These are phyloP conservation scores for Cygnus olor DNA, from an alignment of 2,797 vertebrate genomes.

Conservation along the genomic window DNA sequence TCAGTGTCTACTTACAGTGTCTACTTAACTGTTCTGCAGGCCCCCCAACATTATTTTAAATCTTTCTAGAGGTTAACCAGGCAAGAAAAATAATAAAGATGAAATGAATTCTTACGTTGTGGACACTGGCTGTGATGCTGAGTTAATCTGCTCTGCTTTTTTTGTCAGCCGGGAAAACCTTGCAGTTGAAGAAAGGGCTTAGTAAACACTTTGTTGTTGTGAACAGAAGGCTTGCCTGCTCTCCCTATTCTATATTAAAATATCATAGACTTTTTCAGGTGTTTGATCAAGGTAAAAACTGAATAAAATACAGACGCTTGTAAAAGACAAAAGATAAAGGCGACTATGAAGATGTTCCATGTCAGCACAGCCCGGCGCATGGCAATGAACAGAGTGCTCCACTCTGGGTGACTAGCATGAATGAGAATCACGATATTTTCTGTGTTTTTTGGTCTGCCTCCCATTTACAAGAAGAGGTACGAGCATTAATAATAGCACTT, in stretches of 20 bases:
- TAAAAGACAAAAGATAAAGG: not conserved
- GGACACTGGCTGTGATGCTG: not conserved
- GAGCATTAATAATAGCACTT: not conserved
- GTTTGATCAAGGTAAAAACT: not conserved
- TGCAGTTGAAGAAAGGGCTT: not conserved
- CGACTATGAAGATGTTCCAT: not conserved
- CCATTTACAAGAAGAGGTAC: not conserved
- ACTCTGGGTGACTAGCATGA: not conserved
- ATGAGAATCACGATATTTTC: not conserved
- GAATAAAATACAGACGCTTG: not conserved
- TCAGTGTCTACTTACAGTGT: not conserved
- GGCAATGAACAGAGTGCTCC: not conserved
- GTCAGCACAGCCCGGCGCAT: not conserved
- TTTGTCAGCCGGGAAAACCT: not conserved
- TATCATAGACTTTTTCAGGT: not conserved
- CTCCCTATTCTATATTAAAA: not conserved
- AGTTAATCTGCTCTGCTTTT: not conserved
- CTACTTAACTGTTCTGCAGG: not conserved
- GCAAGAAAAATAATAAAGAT: not conserved
- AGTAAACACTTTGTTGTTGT: not conserved
- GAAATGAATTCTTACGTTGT: not conserved
- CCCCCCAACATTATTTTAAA: not conserved
- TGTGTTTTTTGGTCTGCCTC: not conserved
- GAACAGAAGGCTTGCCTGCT: not conserved
- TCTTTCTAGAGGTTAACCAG: not conserved